Evolutionary conservation across 2,888 invertebrate genomes (phyloP).

Genomic region (Chrysomela aeneicollis): DNA sequence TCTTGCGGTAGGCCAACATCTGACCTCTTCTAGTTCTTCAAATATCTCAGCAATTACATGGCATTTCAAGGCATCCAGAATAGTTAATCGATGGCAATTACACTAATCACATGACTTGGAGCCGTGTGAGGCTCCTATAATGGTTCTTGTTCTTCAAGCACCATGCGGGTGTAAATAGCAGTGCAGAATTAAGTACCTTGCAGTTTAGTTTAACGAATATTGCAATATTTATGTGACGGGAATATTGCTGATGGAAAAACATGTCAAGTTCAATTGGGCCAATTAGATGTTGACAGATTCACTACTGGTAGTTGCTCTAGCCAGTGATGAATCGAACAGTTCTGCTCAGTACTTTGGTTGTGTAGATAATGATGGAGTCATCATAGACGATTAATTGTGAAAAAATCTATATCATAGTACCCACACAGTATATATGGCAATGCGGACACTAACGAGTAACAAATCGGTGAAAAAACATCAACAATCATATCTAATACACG

Average conservation of each 20-base stretch:
- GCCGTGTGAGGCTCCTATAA: too few relatives aligned
- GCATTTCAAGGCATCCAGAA: constrained; percentile 1
- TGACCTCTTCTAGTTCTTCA: background rate
- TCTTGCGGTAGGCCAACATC: background rate
- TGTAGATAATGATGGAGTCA: too few relatives aligned
- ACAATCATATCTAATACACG: too few relatives aligned
- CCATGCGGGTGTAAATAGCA: constrained; percentile 7
- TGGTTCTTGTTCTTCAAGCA: background rate
- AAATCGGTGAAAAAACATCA: too few relatives aligned
- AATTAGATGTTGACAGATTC: background rate
- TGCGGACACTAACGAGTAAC: too few relatives aligned
- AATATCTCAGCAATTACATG: background rate
- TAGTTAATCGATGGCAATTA: constrained; percentile 18
- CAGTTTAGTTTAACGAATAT: background rate
- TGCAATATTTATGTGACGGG: background rate
- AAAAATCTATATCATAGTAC: too few relatives aligned
- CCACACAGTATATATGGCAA: too few relatives aligned
- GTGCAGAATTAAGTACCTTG: background rate
- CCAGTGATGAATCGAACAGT: too few relatives aligned
- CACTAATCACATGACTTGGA: constrained; percentile 23
- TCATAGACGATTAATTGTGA: too few relatives aligned
- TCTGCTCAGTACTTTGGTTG: too few relatives aligned
- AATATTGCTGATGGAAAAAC: background rate
- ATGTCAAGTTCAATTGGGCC: background rate
- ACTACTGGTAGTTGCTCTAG: background rate